These are phyloP conservation scores for Clytia hemisphaerica DNA, from an alignment of 30 jellyfish, hydroid and myxozoan genomes.

Conservation along the genomic window DNA sequence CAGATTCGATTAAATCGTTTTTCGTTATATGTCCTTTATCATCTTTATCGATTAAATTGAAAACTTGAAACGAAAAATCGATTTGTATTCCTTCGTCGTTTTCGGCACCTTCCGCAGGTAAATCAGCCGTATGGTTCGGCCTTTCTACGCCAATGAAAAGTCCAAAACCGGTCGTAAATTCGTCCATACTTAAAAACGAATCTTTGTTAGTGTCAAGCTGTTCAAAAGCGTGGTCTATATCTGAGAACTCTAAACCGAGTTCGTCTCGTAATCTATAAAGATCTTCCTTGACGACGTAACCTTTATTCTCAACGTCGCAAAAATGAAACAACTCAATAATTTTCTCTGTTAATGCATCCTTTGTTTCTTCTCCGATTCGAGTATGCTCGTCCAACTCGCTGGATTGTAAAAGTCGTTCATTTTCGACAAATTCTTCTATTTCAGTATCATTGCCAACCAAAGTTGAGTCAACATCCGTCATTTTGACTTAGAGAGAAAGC, in stretches of 20 bases:
- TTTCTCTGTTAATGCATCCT: conserved; percentile 11
- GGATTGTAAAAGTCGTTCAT: too few relatives aligned
- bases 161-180: conserved; percentile 71
- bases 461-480: too few relatives aligned
- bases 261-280: conserved; percentile 50
- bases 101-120: too few relatives aligned
- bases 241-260: conserved; percentile 58
- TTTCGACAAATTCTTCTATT: too few relatives aligned
- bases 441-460: too few relatives aligned
- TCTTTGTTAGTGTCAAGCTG: conserved; percentile 67
- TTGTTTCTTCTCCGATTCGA: too few relatives aligned
- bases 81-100: conserved; percentile 41
- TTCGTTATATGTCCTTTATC: conserved; percentile 65
- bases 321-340: conserved; percentile 38
- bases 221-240: conserved; percentile 69
- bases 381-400: too few relatives aligned
- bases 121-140: background rate
- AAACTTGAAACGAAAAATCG: conserved; percentile 59
- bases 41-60: conserved; percentile 52
- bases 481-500: too few relatives aligned
- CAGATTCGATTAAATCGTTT: conserved; percentile 41
- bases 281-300: conserved; percentile 64
- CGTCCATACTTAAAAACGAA: conserved; percentile 64
- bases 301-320: conserved; percentile 65
- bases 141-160: conserved; percentile 55